These are phyloP conservation scores for Dioctria linearis DNA, from an alignment of 2,888 invertebrate genomes.

Conservation along the genomic window DNA sequence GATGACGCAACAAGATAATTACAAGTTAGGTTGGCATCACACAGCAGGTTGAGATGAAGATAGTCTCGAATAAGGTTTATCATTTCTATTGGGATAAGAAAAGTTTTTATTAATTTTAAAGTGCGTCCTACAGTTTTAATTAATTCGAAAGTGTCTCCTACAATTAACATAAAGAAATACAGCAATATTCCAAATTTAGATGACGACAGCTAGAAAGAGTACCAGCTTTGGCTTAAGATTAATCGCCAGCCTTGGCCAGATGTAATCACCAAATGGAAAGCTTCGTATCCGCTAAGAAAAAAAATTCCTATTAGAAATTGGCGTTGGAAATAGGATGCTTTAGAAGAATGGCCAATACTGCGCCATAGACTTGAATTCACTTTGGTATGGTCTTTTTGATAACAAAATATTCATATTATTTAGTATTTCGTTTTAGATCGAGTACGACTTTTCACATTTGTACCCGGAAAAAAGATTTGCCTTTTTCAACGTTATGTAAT, in stretches of 20 bases:
- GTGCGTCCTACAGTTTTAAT: too few species aligned
- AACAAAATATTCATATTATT: not conserved
- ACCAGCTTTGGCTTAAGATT: constrained; percentile 9
- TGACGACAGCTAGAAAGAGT: not conserved
- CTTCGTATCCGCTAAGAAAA: not conserved
- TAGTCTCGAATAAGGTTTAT: too few species aligned
- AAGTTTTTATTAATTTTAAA: too few species aligned
- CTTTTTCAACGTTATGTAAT: not conserved
- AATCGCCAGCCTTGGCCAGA: constrained; percentile 6
- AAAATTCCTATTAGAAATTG: not conserved
- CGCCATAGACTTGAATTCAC: not conserved
- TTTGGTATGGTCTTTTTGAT: not conserved
- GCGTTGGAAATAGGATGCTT: not conserved
- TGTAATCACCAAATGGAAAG: not conserved
- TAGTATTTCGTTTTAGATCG: not conserved
- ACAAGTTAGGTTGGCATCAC: too few species aligned
- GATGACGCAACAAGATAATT: too few species aligned
- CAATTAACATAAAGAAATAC: not conserved
- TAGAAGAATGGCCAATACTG: not conserved
- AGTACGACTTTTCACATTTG: not conserved
- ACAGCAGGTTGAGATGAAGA: too few species aligned
- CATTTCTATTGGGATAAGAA: too few species aligned
- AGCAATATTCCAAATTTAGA: not conserved
- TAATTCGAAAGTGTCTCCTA: too few species aligned
- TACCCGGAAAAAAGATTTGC: constrained; percentile 7